Evolutionary conservation across 2,888 invertebrate species (phyloP).

Genomic region (Ophion ventricosus): DNA sequence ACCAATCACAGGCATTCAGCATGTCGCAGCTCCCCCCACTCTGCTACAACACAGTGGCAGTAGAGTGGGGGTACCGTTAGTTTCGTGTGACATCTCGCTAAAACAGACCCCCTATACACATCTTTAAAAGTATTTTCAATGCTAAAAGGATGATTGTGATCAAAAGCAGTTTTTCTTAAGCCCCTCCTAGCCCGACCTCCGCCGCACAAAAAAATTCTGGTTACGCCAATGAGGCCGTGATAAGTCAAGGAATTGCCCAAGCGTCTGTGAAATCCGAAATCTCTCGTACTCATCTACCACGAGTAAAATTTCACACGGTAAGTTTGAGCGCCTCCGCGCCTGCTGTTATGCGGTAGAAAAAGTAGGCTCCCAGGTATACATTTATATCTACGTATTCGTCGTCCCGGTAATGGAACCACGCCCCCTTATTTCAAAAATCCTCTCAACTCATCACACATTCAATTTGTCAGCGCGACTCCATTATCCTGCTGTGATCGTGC

Average conservation of each 20-base stretch:
- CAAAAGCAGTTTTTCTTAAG: too few species aligned
- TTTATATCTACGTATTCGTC: constrained; percentile 49
- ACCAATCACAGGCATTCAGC: too few species aligned
- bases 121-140: too few species aligned
- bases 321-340: constrained; percentile 43
- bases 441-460: constrained; percentile 79
- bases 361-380: constrained; percentile 25
- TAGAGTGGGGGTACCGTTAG: too few species aligned
- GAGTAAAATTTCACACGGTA: constrained; percentile 59
- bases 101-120: too few species aligned
- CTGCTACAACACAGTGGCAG: too few species aligned
- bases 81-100: too few species aligned
- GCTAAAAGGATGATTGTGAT: too few species aligned
- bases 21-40: too few species aligned
- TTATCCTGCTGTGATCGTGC: constrained; percentile 47
- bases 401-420: constrained; percentile 66
- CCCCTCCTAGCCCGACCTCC: too few species aligned
- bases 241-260: constrained; percentile 78
- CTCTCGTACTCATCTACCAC: constrained; percentile 75
- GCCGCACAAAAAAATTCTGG: too few species aligned
- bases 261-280: constrained; percentile 78
- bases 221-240: constrained; percentile 69
- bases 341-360: constrained; percentile 43
- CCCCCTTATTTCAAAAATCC: constrained; percentile 78
- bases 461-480: constrained; percentile 78